phyloP scores from a whole-genome alignment of 1,140 invertebrate genomes.

The Lerema accius region DNA sequence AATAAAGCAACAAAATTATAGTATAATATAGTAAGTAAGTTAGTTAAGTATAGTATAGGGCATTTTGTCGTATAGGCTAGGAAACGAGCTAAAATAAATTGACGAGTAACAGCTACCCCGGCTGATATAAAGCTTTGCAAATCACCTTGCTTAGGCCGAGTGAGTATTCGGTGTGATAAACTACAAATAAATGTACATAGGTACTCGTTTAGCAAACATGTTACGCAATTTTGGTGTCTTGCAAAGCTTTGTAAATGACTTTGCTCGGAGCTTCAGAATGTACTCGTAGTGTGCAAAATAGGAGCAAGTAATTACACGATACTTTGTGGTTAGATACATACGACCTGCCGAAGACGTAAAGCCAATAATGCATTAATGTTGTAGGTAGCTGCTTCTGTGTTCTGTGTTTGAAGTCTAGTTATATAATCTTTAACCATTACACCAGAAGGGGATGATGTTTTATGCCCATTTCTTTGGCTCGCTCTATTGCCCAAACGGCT shows the following conservation, averaged over 20 bases:
- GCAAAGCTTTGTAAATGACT: background rate
- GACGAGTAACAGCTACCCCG: constrained; percentile 11
- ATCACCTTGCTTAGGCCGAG: constrained; percentile 15
- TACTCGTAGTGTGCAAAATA: background rate
- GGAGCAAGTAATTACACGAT: background rate
- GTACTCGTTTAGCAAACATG: background rate
- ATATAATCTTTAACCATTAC: too few relatives aligned
- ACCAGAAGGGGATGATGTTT: too few relatives aligned
- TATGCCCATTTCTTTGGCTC: too few relatives aligned
- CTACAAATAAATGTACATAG: background rate
- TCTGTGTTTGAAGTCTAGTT: too few relatives aligned
- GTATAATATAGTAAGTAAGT: too few relatives aligned
- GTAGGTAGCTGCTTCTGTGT: too few relatives aligned
- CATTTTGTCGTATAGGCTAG: constrained; percentile 35
- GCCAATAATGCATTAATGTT: too few relatives aligned
- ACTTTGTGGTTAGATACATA: too few relatives aligned
- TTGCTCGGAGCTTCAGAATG: background rate
- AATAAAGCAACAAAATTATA: too few relatives aligned
- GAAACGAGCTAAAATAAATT: constrained; percentile 39
- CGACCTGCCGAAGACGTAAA: too few relatives aligned
- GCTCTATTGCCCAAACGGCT: too few relatives aligned
- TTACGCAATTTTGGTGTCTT: background rate
- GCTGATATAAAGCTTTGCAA: constrained; percentile 24
- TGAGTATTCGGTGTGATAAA: constrained; percentile 3
- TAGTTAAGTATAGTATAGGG: too few relatives aligned